Base-by-base conservation (phyloP, 2,113 vertebrate genomes). In the Amphilophus citrinellus region DNA sequence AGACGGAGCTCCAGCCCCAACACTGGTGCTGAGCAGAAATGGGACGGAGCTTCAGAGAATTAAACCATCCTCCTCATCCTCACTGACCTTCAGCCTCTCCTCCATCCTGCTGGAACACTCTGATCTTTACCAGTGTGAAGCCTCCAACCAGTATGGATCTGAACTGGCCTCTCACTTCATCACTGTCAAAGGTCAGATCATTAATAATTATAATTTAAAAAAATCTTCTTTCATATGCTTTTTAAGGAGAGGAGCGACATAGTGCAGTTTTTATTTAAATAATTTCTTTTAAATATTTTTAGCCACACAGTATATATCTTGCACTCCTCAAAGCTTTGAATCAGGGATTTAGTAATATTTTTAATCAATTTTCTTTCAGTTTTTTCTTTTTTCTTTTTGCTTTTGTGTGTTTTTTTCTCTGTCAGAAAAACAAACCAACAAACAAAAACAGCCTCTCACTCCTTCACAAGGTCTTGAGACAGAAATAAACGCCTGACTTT, bases 11-110 rank as follows among this genome's bases (percentile, higher is more conserved):
- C 87, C 95, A 2, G 80, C 91, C 77, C 76, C 93, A 27, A 88
- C 53, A 20, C 83, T 95, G 35, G 91, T 94, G 22, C 86, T 96
- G 47, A 96, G 83, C 82, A 94, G 89, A 58, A 82, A 93, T 0
- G 84, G 96, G 73, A 84, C 1, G 60, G 90, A 85, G 80, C 90
- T 96, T 10, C 32, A 73, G n/a, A 78, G 10, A 17, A 53, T 61
- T 1, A 65, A 59, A 56, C 3, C 83, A 62, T 1, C 84, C 80
- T n/a, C 79, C 65, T 87, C 68, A 73, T 73, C 81, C 42, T n/a
- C n/a, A 0, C 75, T 93, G 5, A 80, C 42, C 80, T 86, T 89
- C 86, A 90, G 5, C 77, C 11, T 93, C 10, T 22, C 76, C 4
- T 71, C 81, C 0, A 75, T 66, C 18, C 57, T 2, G 2, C 56